Evolutionary conservation across 2,797 vertebrate species (phyloP).

Genomic region (Hippoglossus hippoglossus): DNA sequence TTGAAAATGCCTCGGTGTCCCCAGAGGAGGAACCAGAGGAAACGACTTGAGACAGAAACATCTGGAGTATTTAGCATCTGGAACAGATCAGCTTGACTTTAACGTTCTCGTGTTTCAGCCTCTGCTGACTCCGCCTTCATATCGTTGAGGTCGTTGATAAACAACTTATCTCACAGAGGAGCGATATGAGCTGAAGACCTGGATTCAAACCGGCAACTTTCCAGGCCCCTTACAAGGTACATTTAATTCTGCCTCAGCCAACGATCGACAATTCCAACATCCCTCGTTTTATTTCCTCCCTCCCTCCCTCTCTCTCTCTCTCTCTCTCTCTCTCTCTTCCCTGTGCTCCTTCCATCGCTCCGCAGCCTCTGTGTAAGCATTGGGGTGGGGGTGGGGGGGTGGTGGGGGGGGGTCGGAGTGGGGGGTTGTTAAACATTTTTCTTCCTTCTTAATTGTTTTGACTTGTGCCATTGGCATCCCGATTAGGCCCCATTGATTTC

Average conservation of each 20-base stretch:
- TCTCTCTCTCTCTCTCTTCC: constrained; percentile 2
- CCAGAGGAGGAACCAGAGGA: no score
- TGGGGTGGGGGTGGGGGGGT: constrained; percentile 76
- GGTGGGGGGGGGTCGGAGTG: constrained; percentile 82
- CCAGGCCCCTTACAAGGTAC: background rate
- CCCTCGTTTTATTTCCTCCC: constrained; percentile 5
- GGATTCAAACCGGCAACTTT: constrained; percentile 29
- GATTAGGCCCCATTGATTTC: constrained; percentile 98
- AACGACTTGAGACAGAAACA: no score
- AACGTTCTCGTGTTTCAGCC: no score
- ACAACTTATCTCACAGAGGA: background rate
- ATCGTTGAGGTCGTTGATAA: no score
- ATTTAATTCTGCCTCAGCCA: constrained; percentile 18
- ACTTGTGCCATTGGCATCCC: constrained; percentile 96
- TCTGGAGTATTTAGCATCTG: no score
- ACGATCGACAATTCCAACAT: constrained; percentile 17
- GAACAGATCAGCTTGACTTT: no score
- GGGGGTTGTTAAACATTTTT: constrained; percentile 93
- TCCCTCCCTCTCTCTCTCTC: constrained; percentile 10
- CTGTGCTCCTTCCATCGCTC: constrained; percentile 37
- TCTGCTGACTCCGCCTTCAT: no score
- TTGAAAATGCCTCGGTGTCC: no score
- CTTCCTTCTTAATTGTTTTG: constrained; percentile 96
- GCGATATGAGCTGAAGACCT: background rate
- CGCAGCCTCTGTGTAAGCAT: constrained; percentile 81